Conservation (phyloP, 2,797 vertebrate species). For the Pangasius sanitwongsei region DNA sequence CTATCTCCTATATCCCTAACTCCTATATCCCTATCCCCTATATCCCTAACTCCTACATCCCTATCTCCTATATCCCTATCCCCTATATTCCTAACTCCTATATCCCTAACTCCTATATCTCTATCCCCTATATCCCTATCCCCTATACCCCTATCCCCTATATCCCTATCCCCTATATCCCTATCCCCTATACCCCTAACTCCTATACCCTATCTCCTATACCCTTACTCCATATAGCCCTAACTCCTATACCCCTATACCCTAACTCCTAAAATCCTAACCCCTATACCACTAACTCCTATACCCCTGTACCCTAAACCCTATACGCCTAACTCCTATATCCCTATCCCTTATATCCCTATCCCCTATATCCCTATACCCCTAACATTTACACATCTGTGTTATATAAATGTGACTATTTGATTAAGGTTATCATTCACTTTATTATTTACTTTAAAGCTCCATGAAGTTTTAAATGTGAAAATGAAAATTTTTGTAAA, state of each 20-base stretch:
- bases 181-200: neutral
- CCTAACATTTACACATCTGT: neutral
- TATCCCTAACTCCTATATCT: neutral
- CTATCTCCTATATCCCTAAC: neutral
- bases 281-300: too few species aligned
- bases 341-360: too few species aligned
- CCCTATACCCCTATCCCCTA: too few species aligned
- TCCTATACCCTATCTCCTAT: neutral
- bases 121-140: too few species aligned
- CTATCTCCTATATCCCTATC: too few species aligned
- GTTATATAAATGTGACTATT: neutral
- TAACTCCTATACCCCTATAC: neutral
- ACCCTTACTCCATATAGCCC: neutral
- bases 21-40: neutral
- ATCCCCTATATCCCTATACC: neutral
- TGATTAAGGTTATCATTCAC: neutral
- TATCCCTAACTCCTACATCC: neutral
- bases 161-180: neutral
- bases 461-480: neutral
- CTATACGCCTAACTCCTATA: too few species aligned
- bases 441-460: neutral
- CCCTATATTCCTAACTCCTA: neutral
- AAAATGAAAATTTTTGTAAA: neutral
- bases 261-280: neutral
- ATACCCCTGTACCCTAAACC: too few species aligned